These are phyloP conservation scores for Ranitomeya imitator DNA, from an alignment of 2,113 vertebrate species.

Conservation along the genomic window DNA sequence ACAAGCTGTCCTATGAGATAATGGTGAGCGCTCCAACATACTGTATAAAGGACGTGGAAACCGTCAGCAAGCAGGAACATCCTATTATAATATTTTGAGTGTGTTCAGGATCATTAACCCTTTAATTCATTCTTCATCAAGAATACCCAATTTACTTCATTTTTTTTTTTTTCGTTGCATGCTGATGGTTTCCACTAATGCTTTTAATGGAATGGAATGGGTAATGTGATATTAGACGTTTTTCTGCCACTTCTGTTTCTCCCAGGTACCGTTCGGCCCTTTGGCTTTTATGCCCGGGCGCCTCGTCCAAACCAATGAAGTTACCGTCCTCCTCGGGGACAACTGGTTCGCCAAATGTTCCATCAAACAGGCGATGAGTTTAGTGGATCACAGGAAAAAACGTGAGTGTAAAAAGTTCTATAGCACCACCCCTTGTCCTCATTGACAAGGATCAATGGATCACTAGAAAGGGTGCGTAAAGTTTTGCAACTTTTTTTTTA, in stretches of 20 bases:
- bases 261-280: slow-evolving; percentile 92
- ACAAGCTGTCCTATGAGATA: slow-evolving; percentile 86
- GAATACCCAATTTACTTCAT: too few relatives aligned
- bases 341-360: slow-evolving; percentile 98
- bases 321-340: slow-evolving; percentile 93
- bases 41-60: background rate
- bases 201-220: too few relatives aligned
- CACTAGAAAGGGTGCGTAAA: too few relatives aligned
- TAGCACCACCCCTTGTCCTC: too few relatives aligned
- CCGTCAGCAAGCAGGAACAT: background rate
- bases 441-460: too few relatives aligned
- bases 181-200: too few relatives aligned
- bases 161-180: too few relatives aligned
- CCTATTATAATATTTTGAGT: too few relatives aligned
- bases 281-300: slow-evolving; percentile 98
- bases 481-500: too few relatives aligned
- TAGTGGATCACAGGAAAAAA: slow-evolving; percentile 91
- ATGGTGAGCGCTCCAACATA: slow-evolving; percentile 78
- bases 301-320: slow-evolving; percentile 92
- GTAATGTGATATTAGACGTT: too few relatives aligned
- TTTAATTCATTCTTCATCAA: too few relatives aligned
- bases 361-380: slow-evolving; percentile 85
- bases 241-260: slow-evolving; percentile 28
- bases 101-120: too few relatives aligned
- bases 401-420: slow-evolving; percentile 72